Percentiles rank a stretch among this genome's conserved stretches.
phyloP scores from a whole-genome alignment of 2,113 vertebrate genomes.

The Callipepla squamata region DNA sequence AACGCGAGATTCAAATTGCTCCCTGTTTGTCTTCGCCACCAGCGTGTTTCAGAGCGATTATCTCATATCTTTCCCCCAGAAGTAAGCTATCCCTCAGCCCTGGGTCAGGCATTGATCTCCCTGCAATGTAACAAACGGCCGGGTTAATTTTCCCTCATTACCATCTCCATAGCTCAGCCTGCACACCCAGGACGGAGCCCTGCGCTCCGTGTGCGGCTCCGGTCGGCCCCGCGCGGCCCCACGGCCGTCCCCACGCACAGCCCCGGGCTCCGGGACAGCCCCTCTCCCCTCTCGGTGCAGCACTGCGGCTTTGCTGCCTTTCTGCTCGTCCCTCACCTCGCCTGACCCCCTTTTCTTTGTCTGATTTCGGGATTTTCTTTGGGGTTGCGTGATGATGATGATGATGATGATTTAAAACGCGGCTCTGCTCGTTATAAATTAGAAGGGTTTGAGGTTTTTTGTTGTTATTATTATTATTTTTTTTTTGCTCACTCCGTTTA shows the following conservation, averaged over 20 bases:
- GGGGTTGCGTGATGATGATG: background rate
- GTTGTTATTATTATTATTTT: background rate
- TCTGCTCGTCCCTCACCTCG: background rate
- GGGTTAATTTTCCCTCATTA: slow-evolving; percentile 86
- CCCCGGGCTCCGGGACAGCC: background rate
- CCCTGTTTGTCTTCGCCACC: slow-evolving; percentile 15
- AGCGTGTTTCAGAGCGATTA: slow-evolving; percentile 68
- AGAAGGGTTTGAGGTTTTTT: background rate
- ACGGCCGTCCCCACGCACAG: background rate
- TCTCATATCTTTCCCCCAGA: slow-evolving; percentile 73
- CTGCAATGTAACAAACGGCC: slow-evolving; percentile 78
- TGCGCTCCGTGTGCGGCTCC: slow-evolving; percentile 44
- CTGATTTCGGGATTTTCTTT: background rate
- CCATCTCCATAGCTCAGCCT: slow-evolving; percentile 79
- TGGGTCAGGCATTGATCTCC: slow-evolving; percentile 78
- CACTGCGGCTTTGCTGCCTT: background rate
- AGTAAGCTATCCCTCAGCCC: slow-evolving; percentile 64
- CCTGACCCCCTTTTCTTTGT: background rate
- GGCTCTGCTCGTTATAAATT: slow-evolving; percentile 47
- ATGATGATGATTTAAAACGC: slow-evolving; percentile 44
- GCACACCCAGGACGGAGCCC: slow-evolving; percentile 36
- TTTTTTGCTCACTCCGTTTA: background rate
- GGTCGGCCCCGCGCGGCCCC: background rate
- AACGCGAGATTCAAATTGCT: background rate
- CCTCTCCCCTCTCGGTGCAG: background rate